These are phyloP conservation scores for human DNA, from an alignment of 2,113 vertebrate genomes.

Conservation along the genomic window GRCh38 chr5:31826001-31826500, in stretches of 20 bases:
- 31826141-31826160: background rate
- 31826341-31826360: background rate
- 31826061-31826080: background rate
- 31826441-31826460: no score
- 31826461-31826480: no score
- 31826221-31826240: background rate
- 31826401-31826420: no score
- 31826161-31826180: background rate
- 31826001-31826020: conserved; percentile 5
- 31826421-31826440: no score
- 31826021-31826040: conserved; percentile 23
- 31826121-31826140: background rate
- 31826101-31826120: background rate
- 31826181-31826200: background rate
- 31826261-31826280: background rate
- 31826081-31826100: background rate
- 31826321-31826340: background rate
- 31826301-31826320: background rate
- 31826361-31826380: background rate
- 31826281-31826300: background rate
- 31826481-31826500: no score
- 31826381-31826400: background rate
- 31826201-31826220: background rate
- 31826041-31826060: background rate
- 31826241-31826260: background rate